A percentile compares a stretch with the other conserved stretches of the same genome.
Evolutionary conservation across 2,113 vertebrate genomes (phyloP).

Genomic region (Platichthys stellatus): DNA sequence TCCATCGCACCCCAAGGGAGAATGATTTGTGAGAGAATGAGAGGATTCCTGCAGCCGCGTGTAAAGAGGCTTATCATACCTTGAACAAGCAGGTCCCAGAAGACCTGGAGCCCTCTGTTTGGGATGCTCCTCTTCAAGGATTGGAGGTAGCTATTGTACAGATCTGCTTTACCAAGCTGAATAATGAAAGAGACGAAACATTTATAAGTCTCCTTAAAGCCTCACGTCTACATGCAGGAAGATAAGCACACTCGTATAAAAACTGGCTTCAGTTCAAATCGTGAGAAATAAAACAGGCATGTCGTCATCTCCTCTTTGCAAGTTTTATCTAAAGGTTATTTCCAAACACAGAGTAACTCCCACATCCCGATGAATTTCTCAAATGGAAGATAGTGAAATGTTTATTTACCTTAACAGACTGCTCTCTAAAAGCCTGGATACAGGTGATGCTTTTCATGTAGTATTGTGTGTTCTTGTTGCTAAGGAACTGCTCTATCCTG

Average conservation of each 20-base stretch:
- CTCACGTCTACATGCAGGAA: constrained; percentile 24
- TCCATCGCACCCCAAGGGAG: constrained; percentile 32
- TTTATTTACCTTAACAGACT: constrained; percentile 89
- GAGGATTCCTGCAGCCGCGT: constrained; percentile 18
- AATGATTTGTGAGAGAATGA: constrained; percentile 24
- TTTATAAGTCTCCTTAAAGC: constrained; percentile 39
- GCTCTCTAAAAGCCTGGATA: constrained; percentile 89
- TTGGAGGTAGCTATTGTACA: constrained; percentile 91
- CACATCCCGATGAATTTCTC: constrained; percentile 13
- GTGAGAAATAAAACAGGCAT: constrained; percentile 42
- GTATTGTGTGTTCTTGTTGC: constrained; percentile 87
- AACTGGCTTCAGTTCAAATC: constrained; percentile 29
- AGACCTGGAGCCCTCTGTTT: constrained; percentile 86
- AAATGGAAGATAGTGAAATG: constrained; percentile 31
- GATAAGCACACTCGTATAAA: constrained; percentile 1
- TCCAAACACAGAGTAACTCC: constrained; percentile 5
- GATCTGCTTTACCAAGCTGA: constrained; percentile 82
- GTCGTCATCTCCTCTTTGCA: constrained; percentile 22
- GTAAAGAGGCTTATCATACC: constrained; percentile 78
- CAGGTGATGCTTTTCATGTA: constrained; percentile 92
- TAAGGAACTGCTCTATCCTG: constrained; percentile 91
- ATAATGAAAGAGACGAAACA: constrained; percentile 38
- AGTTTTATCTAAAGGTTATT: constrained; percentile 7
- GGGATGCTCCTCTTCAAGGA: constrained; percentile 87
- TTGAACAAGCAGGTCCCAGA: constrained; percentile 93